These are phyloP conservation scores for Lasiurus cinereus DNA, from an alignment of 2,113 vertebrate species.

Conservation along the genomic window DNA sequence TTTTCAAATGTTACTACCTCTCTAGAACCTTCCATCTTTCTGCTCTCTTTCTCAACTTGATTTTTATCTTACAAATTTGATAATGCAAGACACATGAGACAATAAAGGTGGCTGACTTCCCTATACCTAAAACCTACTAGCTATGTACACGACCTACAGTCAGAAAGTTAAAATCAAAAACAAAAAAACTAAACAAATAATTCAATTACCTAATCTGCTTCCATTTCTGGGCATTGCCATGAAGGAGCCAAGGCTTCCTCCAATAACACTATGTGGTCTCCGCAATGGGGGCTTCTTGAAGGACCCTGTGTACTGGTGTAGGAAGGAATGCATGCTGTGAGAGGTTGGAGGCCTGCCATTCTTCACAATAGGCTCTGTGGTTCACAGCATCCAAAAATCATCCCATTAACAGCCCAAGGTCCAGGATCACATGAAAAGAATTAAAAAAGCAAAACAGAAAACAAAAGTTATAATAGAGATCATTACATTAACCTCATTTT, in stretches of 20 bases:
- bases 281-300: slow-evolving; percentile 96
- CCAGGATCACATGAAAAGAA: slow-evolving; percentile 83
- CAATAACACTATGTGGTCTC: slow-evolving; percentile 97
- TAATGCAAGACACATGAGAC: background rate
- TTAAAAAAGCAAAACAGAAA: slow-evolving; percentile 71
- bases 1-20: background rate
- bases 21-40: slow-evolving; percentile 27
- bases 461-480: slow-evolving; percentile 79
- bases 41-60: slow-evolving; percentile 10
- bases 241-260: slow-evolving; percentile 96
- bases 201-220: slow-evolving; percentile 94
- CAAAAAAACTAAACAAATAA: background rate
- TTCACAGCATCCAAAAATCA: slow-evolving; percentile 84
- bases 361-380: slow-evolving; percentile 93
- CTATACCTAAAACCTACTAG: slow-evolving; percentile 13
- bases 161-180: slow-evolving; percentile 17
- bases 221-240: slow-evolving; percentile 97
- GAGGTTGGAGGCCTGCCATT: slow-evolving; percentile 95
- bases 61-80: slow-evolving; percentile 13
- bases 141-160: background rate
- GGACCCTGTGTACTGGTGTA: slow-evolving; percentile 97
- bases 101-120: background rate
- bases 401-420: slow-evolving; percentile 85
- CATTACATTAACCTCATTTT: slow-evolving; percentile 70
- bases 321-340: slow-evolving; percentile 98